Evolutionary conservation across 1,140 invertebrate species (phyloP).

Genomic region (Gonatopus flavifemur): DNA sequence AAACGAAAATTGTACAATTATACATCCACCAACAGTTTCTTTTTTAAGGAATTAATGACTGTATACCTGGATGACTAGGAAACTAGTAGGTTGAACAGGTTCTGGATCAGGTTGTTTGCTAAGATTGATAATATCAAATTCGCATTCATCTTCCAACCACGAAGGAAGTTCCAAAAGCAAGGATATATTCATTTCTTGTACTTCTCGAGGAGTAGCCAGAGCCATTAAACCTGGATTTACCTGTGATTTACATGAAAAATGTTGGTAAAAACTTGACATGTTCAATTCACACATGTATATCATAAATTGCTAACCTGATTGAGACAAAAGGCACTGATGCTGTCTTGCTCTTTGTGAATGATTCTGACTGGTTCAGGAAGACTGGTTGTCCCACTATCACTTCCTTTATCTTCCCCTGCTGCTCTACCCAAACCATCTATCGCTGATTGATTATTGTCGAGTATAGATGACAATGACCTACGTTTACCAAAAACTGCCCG

Average conservation of each 20-base stretch:
- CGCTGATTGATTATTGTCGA: constrained; percentile 51
- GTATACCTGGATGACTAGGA: constrained; percentile 85
- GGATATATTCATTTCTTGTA: constrained; percentile 97
- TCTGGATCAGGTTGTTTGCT: constrained; percentile 76
- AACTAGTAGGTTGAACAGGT: constrained; percentile 72
- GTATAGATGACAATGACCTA: constrained; percentile 53
- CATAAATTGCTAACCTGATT: constrained; percentile 70
- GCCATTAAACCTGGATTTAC: constrained; percentile 82
- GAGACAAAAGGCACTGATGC: constrained; percentile 94
- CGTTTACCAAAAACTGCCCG: constrained; percentile 89
- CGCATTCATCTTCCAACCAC: constrained; percentile 94
- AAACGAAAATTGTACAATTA: background rate
- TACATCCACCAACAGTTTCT: background rate
- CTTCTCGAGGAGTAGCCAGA: constrained; percentile 91
- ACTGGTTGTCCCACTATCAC: constrained; percentile 56
- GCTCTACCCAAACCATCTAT: constrained; percentile 45
- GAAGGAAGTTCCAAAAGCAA: constrained; percentile 82
- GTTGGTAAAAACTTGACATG: background rate
- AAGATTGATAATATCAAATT: constrained; percentile 89
- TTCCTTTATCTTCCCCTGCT: constrained; percentile 51
- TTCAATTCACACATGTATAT: background rate
- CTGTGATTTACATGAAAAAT: constrained; percentile 50
- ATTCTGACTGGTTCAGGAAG: constrained; percentile 86
- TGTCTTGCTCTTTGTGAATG: constrained; percentile 98
- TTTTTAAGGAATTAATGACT: constrained; percentile 2